These are phyloP conservation scores for Malurus leucopterus DNA, from an alignment of 2,797 vertebrate species.

Conservation along the genomic window DNA sequence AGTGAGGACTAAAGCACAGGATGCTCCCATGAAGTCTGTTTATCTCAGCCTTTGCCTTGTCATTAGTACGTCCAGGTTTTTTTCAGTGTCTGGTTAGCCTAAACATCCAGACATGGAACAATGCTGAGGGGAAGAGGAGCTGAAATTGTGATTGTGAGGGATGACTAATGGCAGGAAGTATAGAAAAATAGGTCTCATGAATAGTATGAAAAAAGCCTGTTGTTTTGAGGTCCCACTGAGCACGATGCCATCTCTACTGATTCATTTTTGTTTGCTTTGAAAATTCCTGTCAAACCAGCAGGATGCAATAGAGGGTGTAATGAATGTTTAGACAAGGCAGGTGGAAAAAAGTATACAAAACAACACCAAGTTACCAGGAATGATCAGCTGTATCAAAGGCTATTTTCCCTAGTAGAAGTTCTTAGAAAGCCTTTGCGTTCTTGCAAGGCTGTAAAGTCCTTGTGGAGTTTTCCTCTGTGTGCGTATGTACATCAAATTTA, in stretches of 20 bases:
- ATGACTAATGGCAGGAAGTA: background rate
- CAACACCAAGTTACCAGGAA: background rate
- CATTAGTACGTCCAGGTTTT: background rate
- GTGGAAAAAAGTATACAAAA: background rate
- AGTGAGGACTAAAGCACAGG: background rate
- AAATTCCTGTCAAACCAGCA: background rate
- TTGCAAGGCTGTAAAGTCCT: background rate
- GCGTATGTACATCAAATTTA: background rate
- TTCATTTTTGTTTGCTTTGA: background rate
- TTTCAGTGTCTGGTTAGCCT: background rate
- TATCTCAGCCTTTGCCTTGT: background rate
- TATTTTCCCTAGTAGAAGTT: background rate
- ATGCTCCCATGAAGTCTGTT: background rate
- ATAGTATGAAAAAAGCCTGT: background rate
- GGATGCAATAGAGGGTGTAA: background rate
- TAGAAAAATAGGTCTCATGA: background rate
- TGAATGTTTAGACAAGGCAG: background rate
- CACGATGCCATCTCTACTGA: background rate
- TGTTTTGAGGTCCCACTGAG: background rate
- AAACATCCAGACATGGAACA: background rate
- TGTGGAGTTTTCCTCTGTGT: background rate
- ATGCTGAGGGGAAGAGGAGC: background rate
- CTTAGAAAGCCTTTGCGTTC: background rate
- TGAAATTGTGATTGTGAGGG: background rate
- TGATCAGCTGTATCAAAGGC: background rate